These are phyloP conservation scores for Sarcophilus harrisii DNA, from an alignment of 2,797 vertebrate genomes.

Conservation along the genomic window DNA sequence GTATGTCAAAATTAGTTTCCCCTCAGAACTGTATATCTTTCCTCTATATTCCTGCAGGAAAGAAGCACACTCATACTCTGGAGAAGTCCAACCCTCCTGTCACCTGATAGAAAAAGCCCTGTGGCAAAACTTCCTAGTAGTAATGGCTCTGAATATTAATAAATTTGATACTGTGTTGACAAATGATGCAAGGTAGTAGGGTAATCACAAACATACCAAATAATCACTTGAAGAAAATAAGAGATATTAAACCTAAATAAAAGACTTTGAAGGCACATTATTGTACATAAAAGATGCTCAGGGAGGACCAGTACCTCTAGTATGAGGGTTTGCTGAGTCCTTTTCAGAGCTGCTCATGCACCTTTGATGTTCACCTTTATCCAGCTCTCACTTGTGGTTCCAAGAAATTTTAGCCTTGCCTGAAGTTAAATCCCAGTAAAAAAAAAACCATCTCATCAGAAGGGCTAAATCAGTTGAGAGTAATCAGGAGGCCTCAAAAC, in stretches of 20 bases:
- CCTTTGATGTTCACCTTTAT: neutral
- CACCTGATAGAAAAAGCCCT: neutral
- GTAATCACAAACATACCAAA: neutral
- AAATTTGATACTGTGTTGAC: neutral
- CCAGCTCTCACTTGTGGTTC: neutral
- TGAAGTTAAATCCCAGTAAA: neutral
- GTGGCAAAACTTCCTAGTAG: neutral
- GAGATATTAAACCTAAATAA: neutral
- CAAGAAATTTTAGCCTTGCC: neutral
- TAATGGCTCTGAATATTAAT: neutral
- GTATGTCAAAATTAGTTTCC: neutral
- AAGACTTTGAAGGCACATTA: neutral
- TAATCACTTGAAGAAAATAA: neutral
- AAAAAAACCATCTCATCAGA: neutral
- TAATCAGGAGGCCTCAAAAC: too few species aligned
- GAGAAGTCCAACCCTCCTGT: neutral
- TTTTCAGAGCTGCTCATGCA: neutral
- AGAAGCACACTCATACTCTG: neutral
- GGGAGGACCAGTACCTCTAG: neutral
- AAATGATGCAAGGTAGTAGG: neutral
- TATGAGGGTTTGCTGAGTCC: neutral
- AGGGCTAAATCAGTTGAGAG: neutral
- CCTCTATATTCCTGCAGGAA: neutral
- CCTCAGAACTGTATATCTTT: too few species aligned
- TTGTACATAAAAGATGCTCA: neutral